Conservation (phyloP, 2,888 invertebrate genomes). For the Papilio gigon region DNA sequence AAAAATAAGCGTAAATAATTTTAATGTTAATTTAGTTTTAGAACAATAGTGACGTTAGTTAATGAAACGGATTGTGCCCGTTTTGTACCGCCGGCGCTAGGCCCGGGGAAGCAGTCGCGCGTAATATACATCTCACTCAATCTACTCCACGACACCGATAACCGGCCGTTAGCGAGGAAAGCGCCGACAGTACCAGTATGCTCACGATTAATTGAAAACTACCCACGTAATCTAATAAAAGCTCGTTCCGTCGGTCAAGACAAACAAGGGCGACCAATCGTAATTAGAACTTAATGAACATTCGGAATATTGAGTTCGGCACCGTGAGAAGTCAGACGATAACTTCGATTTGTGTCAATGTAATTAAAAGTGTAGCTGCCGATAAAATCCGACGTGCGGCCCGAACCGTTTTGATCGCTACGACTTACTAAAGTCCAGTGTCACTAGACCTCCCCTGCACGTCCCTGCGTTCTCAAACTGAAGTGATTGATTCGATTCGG, state of each 20-base stretch:
- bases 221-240: conserved; percentile 82
- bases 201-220: conserved; percentile 80
- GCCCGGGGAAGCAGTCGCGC: conserved; percentile 60
- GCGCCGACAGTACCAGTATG: conserved; percentile 75
- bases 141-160: conserved; percentile 78
- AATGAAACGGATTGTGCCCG: conserved; percentile 48
- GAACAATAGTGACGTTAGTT: too few relatives aligned
- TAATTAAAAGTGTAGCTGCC: conserved; percentile 82
- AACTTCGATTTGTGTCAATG: conserved; percentile 81
- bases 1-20: too few relatives aligned
- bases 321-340: conserved; percentile 81
- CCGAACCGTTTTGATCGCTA: conserved; percentile 72
- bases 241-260: conserved; percentile 80
- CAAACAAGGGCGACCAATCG: conserved; percentile 81
- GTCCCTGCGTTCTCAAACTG: conserved; percentile 48
- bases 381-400: conserved; percentile 73
- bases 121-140: conserved; percentile 73
- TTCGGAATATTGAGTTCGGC: conserved; percentile 77
- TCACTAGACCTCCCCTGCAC: conserved; percentile 55
- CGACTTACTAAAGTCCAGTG: conserved; percentile 67
- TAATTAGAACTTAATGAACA: conserved; percentile 82
- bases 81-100: conserved; percentile 59
- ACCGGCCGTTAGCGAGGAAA: conserved; percentile 75
- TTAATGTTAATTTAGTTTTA: too few relatives aligned
- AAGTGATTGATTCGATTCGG: conserved; percentile 48